These are phyloP conservation scores for Perizoma flavofasciatum DNA, from an alignment of 2,888 invertebrate genomes.

Conservation along the genomic window DNA sequence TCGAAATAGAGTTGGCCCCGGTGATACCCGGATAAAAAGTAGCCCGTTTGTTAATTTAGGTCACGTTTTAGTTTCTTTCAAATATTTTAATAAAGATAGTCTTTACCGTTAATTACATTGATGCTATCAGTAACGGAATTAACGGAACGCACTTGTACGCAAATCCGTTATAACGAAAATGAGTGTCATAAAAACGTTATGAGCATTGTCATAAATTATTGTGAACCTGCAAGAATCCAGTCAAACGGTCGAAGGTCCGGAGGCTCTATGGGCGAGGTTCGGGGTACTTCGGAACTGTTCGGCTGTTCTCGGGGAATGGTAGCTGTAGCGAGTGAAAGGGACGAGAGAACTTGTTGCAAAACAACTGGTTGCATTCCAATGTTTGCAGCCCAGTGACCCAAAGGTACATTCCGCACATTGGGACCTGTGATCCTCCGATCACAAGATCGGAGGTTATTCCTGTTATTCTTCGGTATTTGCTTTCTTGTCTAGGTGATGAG, in stretches of 20 bases:
- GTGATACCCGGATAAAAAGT: too few relatives aligned
- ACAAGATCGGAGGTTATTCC: background rate
- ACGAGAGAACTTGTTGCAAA: slow-evolving; percentile 77
- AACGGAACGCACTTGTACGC: background rate
- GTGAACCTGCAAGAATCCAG: slow-evolving; percentile 55
- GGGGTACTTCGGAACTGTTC: slow-evolving; percentile 46
- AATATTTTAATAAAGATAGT: slow-evolving; percentile 3
- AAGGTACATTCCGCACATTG: slow-evolving; percentile 50
- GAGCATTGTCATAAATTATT: slow-evolving; percentile 30
- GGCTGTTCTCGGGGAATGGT: slow-evolving; percentile 20
- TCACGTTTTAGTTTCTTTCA: too few relatives aligned
- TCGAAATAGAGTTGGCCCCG: too few relatives aligned
- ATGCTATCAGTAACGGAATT: slow-evolving; percentile 23
- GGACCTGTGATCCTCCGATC: slow-evolving; percentile 38
- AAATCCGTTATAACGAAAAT: slow-evolving; percentile 21
- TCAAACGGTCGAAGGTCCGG: slow-evolving; percentile 61
- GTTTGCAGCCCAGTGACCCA: slow-evolving; percentile 78
- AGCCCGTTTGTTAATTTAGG: too few relatives aligned
- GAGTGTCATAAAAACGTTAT: slow-evolving; percentile 37
- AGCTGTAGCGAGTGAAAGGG: slow-evolving; percentile 51
- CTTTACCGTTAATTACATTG: slow-evolving; percentile 19
- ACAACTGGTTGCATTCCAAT: slow-evolving; percentile 73
- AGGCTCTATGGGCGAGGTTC: slow-evolving; percentile 52
- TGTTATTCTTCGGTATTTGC: slow-evolving; percentile 12
- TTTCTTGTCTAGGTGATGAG: background rate